Evolutionary conservation across 2,113 vertebrate species (phyloP).

Genomic region (Zonotrichia leucophrys): DNA sequence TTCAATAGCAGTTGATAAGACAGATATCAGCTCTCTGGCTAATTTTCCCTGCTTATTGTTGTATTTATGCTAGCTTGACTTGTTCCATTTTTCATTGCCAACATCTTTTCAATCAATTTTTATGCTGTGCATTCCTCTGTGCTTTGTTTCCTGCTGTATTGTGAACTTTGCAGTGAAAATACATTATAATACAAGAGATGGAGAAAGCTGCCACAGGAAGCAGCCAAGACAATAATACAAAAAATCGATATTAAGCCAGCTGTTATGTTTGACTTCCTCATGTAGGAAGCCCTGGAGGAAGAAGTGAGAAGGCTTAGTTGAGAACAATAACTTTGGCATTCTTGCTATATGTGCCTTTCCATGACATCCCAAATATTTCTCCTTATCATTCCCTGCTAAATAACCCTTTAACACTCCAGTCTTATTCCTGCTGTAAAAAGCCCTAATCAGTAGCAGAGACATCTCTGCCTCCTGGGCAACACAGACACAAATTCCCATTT

Average conservation of each 20-base stretch:
- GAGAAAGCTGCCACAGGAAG: neutral
- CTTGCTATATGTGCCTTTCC: neutral
- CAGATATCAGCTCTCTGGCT: neutral
- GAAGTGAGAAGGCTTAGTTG: neutral
- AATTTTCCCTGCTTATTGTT: neutral
- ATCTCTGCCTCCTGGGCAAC: neutral
- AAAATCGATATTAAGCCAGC: neutral
- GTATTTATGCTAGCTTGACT: neutral
- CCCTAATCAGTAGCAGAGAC: neutral
- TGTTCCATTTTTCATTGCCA: neutral
- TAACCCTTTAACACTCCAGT: neutral
- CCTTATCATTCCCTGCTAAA: neutral
- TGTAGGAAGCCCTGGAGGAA: neutral
- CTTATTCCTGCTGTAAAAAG: neutral
- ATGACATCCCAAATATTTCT: neutral
- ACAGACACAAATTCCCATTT: neutral
- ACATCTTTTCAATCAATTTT: neutral
- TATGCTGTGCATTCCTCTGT: neutral
- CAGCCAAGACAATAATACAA: neutral
- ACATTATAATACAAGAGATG: neutral
- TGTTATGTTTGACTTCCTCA: neutral
- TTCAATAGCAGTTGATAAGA: neutral
- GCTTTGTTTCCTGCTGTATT: neutral
- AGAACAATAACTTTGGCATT: accelerated
- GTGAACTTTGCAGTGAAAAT: neutral